Evolutionary conservation across 2,797 vertebrate species (phyloP).

Genomic region (Betta splendens): DNA sequence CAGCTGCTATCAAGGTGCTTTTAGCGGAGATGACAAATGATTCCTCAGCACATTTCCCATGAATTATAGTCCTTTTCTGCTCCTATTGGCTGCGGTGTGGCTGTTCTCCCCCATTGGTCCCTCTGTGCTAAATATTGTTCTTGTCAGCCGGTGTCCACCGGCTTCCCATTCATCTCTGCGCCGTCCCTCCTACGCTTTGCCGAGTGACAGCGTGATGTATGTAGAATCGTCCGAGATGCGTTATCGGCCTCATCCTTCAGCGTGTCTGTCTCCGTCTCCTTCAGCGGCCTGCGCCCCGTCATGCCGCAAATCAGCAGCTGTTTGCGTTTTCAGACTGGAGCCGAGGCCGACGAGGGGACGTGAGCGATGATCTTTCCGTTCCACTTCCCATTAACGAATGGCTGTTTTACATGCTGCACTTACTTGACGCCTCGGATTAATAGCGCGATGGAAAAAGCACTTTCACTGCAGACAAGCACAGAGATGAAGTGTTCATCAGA

Average conservation of each 20-base stretch:
- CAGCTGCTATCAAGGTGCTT: slow-evolving; percentile 72
- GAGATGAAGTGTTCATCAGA: slow-evolving; percentile 18
- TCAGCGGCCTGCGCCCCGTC: slow-evolving; percentile 54
- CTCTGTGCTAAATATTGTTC: slow-evolving; percentile 37
- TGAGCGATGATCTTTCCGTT: slow-evolving; percentile 56
- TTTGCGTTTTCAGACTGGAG: slow-evolving; percentile 55
- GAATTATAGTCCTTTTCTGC: slow-evolving; percentile 51
- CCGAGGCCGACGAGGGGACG: slow-evolving; percentile 35
- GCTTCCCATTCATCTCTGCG: slow-evolving; percentile 28
- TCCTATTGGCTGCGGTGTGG: slow-evolving; percentile 27
- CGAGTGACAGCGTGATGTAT: slow-evolving; percentile 50
- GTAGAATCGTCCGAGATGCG: slow-evolving; percentile 52
- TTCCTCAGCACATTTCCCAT: slow-evolving; percentile 54
- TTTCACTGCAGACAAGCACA: slow-evolving; percentile 26
- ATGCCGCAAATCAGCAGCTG: slow-evolving; percentile 72
- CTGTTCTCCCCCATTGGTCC: slow-evolving; percentile 33
- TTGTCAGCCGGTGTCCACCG: slow-evolving; percentile 34
- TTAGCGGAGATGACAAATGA: slow-evolving; percentile 63
- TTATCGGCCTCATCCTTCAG: slow-evolving; percentile 44
- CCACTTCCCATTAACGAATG: slow-evolving; percentile 49
- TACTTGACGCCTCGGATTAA: slow-evolving; percentile 54
- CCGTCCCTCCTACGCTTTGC: slow-evolving; percentile 21
- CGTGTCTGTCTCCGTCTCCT: slow-evolving; percentile 42
- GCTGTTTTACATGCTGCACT: slow-evolving; percentile 46
- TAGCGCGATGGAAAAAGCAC: slow-evolving; percentile 33